phyloP scores from a whole-genome alignment of 2,888 invertebrate genomes.

The Metacarcinus magister region DNA sequence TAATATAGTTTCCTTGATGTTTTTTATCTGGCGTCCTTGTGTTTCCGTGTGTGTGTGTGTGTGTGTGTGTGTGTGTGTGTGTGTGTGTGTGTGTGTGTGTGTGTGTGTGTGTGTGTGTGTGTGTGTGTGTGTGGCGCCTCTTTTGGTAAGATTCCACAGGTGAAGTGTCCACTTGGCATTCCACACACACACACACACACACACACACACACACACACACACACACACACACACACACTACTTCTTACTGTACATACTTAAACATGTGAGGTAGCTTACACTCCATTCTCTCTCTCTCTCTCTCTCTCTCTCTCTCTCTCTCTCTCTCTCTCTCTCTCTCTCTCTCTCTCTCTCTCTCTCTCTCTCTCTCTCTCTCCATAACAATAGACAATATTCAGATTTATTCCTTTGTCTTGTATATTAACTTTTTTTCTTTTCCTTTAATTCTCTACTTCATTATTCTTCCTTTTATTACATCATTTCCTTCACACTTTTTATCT shows the following conservation, averaged over 20 bases:
- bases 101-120: conserved; percentile 26
- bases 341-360: neutral
- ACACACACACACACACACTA: too few species aligned
- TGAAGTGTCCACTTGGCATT: neutral
- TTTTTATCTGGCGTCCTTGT: too few species aligned
- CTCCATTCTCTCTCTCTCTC: neutral
- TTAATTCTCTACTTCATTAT: neutral
- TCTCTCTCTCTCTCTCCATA: neutral
- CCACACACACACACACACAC: conserved; percentile 10
- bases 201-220: too few species aligned
- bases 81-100: neutral
- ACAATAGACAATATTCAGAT: neutral
- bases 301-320: too few species aligned
- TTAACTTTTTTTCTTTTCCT: neutral
- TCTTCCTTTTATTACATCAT: too few species aligned
- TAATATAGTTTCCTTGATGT: too few species aligned
- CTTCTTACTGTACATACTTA: too few species aligned
- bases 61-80: too few species aligned
- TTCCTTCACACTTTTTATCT: neutral
- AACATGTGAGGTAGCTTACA: neutral
- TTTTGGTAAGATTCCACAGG: neutral
- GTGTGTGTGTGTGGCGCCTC: neutral
- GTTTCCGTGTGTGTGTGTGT: too few species aligned
- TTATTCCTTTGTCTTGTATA: neutral
- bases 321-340: too few species aligned